Base-by-base conservation (phyloP, 2,113 vertebrate genomes). In the Stegostoma tigrinum region DNA sequence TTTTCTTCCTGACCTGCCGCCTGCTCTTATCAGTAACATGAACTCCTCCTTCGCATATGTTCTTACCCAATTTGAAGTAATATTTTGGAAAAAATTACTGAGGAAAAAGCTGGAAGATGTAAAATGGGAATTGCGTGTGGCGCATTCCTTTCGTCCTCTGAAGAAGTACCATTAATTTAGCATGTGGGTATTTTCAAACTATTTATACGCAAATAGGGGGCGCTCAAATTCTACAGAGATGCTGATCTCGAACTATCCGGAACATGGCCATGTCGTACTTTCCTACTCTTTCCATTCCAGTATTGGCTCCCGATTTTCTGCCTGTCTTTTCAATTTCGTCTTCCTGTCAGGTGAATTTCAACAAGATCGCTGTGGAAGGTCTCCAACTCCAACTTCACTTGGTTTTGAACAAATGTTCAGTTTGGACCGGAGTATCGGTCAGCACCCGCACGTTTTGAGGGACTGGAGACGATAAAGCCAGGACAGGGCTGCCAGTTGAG, bases 141-240 rank as follows among this genome's bases (percentile, higher is more conserved):
- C 14, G 42, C 42, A 21, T 83, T 42, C 15, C 38, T 30, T 55
- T 34, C 42, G 34, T n/a, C 23, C 66, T 38, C 80, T 38, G 19
- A 83, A 42, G 30, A 83, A 0, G 3, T 12, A 34, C 8, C 12
- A 12, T 34, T 52, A 61, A 86, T 15, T 2, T 21, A 67, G 89
- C n/a, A n/a, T 66, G 61, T 55, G 55, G 30, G 19, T 64, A 55
- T 64, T 64, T 66, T 38, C 15, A 90, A 61, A 64, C n/a, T 38
- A 7, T 67, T 93, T 61, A 5, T 23, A 93, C n/a, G 89, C 89
- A 93, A 93, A 93, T 93, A 93, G 89, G 55, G 61, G 89, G 89
- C 89, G 89, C 89, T 93, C 89, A 64, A 45, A 93, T 93, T 66
- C 89, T 93, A 64, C 23, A 19, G 3, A 93, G 89, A 19, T 61